These are phyloP conservation scores for Drepanosiphum platanoidis DNA, from an alignment of 2,888 invertebrate genomes.

Conservation along the genomic window DNA sequence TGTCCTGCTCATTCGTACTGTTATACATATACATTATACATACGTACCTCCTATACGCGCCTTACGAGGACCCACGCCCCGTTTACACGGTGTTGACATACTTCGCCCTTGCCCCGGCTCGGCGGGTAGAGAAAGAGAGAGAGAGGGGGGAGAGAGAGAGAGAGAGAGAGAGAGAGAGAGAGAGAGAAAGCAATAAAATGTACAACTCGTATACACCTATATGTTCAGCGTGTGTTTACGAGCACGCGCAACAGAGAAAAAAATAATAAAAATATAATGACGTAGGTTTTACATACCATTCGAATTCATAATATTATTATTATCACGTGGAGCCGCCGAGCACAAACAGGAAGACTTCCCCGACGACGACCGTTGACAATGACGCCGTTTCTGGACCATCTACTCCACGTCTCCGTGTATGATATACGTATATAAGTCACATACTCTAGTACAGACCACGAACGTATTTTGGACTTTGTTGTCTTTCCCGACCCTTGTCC, in stretches of 20 bases:
- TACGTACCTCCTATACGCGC: background rate
- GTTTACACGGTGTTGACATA: constrained; percentile 53
- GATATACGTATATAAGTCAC: too few relatives aligned
- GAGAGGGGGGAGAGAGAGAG: background rate
- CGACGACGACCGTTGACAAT: background rate
- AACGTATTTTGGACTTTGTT: too few relatives aligned
- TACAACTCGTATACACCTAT: background rate
- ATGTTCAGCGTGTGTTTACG: background rate
- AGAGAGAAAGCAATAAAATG: background rate
- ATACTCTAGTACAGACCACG: too few relatives aligned
- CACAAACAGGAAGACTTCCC: background rate
- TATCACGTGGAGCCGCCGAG: too few relatives aligned
- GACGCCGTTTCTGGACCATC: background rate
- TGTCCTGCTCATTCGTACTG: background rate
- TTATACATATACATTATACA: background rate
- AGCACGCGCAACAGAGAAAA: background rate
- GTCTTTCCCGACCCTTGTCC: too few relatives aligned
- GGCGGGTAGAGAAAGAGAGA: background rate
- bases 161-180: background rate
- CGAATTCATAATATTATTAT: constrained; percentile 3
- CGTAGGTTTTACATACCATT: background rate
- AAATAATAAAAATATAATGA: background rate
- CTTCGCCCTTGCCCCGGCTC: constrained; percentile 40
- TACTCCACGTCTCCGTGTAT: too few relatives aligned
- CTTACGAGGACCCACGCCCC: constrained; percentile 39